Percentiles rank a stretch among this genome's conserved stretches.
Conservation (phyloP, 1,140 invertebrate species). For the Triops longicaudatus region DNA sequence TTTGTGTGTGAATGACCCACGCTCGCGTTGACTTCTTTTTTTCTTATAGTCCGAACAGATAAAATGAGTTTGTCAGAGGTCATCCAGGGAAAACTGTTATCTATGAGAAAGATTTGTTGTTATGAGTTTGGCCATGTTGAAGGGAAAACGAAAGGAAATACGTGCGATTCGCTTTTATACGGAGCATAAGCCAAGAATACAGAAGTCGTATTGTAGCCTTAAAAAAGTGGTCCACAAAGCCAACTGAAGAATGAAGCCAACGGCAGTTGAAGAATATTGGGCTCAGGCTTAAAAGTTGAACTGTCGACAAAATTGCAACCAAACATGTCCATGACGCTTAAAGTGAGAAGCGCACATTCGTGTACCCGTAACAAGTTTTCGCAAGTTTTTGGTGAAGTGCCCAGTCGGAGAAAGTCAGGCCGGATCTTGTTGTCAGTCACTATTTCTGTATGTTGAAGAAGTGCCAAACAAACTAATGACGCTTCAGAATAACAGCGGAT, state of each 20-base stretch:
- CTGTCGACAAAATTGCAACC: neutral
- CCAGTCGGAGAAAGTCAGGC: neutral
- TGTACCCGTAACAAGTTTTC: neutral
- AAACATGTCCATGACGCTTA: neutral
- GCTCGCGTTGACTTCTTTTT: neutral
- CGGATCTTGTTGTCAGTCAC: neutral
- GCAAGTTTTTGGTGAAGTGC: neutral
- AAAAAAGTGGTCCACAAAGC: neutral
- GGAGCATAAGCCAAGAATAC: neutral
- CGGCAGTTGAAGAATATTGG: neutral
- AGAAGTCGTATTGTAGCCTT: neutral
- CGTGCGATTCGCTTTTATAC: neutral
- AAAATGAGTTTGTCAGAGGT: slow-evolving; percentile 12
- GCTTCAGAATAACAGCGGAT: neutral
- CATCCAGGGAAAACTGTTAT: neutral
- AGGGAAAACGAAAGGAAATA: neutral
- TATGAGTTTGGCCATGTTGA: slow-evolving; percentile 4
- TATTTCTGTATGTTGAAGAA: neutral
- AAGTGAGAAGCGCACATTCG: neutral
- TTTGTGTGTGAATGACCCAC: neutral
- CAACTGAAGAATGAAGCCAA: too few relatives aligned
- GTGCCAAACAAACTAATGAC: neutral
- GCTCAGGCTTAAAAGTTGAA: neutral
- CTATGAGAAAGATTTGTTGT: slow-evolving; percentile 3
- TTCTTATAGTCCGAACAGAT: neutral